These are phyloP conservation scores for Melanophora roralis DNA, from an alignment of 2,888 invertebrate genomes.

Conservation along the genomic window DNA sequence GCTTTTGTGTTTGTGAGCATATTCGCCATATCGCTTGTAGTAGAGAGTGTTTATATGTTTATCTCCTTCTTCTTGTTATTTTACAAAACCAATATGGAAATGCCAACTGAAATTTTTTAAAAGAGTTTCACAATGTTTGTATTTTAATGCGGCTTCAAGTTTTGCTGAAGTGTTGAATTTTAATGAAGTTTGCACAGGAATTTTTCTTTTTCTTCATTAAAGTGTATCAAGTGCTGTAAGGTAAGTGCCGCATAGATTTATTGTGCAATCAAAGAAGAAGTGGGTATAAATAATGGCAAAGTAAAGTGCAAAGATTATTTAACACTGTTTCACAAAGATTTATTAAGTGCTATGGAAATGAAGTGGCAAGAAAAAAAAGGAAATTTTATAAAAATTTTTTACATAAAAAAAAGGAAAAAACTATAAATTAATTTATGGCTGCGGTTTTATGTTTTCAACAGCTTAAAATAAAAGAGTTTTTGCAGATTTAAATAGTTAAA, in stretches of 20 bases:
- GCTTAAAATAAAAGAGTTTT: no score
- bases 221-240: neutral
- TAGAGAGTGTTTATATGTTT: neutral
- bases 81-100: neutral
- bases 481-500: no score
- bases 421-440: no score
- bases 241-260: neutral
- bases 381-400: no score
- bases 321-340: no score
- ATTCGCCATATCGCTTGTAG: no score
- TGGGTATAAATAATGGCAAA: neutral
- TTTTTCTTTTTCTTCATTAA: slow-evolving; percentile 19
- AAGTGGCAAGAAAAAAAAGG: no score
- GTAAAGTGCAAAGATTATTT: neutral
- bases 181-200: slow-evolving; percentile 37
- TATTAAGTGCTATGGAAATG: no score
- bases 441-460: no score
- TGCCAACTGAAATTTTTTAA: neutral
- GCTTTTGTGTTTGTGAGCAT: no score
- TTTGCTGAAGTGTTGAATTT: slow-evolving; percentile 41
- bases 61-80: neutral
- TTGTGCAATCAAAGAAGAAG: neutral
- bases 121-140: neutral
- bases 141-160: slow-evolving; percentile 41
- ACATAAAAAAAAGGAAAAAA: no score